phyloP scores from a whole-genome alignment of 2,113 vertebrate species.

The Strigops habroptila region DNA sequence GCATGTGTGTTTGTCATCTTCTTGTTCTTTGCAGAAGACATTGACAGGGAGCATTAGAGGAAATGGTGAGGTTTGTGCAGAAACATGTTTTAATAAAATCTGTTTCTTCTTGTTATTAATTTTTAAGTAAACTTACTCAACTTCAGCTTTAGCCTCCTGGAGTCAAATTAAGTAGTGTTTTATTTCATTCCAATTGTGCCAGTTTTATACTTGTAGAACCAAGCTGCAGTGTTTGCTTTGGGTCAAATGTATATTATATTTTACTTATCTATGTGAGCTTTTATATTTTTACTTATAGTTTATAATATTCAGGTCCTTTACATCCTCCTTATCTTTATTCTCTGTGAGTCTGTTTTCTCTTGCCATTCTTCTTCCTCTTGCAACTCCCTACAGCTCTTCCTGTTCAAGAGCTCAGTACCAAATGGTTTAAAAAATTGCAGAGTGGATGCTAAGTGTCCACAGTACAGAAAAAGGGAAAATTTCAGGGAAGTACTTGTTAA shows the following conservation, averaged over 20 bases:
- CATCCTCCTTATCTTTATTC: background rate
- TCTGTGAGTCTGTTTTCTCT: background rate
- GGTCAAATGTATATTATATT: background rate
- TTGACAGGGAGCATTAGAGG: background rate
- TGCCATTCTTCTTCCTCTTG: background rate
- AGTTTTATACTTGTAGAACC: background rate
- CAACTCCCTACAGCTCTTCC: background rate
- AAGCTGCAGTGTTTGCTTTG: background rate
- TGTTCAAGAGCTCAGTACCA: background rate
- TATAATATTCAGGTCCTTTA: background rate
- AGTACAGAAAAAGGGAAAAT: background rate
- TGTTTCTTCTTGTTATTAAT: background rate
- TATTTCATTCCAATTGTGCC: background rate
- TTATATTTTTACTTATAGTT: background rate
- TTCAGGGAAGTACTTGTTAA: background rate
- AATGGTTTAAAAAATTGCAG: background rate
- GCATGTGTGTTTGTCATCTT: rapidly evolving
- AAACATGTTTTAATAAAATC: background rate
- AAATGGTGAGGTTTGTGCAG: background rate
- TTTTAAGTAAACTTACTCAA: background rate
- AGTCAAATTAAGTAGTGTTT: background rate
- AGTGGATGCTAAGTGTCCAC: background rate
- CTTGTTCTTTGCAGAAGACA: background rate
- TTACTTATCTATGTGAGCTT: background rate
- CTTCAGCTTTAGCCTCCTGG: background rate